phyloP scores from a whole-genome alignment of 2,113 vertebrate genomes.

The Actenoides lindsayi region DNA sequence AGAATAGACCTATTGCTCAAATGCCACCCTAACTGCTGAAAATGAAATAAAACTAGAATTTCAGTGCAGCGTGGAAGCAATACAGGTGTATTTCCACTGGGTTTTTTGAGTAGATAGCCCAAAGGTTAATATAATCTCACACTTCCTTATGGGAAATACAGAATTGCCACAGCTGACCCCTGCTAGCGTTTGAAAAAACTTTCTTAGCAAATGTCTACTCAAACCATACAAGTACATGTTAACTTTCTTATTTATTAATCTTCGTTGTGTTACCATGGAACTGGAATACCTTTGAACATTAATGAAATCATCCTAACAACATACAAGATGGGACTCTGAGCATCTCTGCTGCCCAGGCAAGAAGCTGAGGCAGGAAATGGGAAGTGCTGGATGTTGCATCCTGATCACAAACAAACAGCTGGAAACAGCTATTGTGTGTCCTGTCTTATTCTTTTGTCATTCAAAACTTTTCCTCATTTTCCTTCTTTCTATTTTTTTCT shows the following conservation, averaged over 20 bases:
- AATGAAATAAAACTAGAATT: slow-evolving; percentile 5
- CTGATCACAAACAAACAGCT: not conserved
- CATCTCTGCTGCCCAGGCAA: not conserved
- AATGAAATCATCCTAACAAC: not conserved
- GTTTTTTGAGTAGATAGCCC: not conserved
- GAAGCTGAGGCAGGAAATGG: not conserved
- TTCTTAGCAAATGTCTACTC: not conserved
- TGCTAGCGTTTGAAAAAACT: slow-evolving; percentile 6
- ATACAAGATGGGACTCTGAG: not conserved
- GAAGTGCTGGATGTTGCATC: not conserved
- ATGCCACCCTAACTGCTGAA: not conserved
- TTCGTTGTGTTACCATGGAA: not conserved
- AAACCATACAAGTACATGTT: not conserved
- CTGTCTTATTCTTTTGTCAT: not conserved
- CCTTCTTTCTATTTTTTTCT: not conserved
- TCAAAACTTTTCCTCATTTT: not conserved
- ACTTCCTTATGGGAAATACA: not conserved
- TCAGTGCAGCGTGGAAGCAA: not conserved
- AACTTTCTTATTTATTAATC: not conserved
- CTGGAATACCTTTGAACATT: not conserved
- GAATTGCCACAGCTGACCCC: not conserved
- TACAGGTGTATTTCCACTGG: slow-evolving; percentile 7
- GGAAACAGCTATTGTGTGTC: not conserved
- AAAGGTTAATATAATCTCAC: not conserved
- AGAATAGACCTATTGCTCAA: slow-evolving; percentile 47